phyloP scores from a whole-genome alignment of 2,888 invertebrate genomes.

The Anarsia innoxiella region DNA sequence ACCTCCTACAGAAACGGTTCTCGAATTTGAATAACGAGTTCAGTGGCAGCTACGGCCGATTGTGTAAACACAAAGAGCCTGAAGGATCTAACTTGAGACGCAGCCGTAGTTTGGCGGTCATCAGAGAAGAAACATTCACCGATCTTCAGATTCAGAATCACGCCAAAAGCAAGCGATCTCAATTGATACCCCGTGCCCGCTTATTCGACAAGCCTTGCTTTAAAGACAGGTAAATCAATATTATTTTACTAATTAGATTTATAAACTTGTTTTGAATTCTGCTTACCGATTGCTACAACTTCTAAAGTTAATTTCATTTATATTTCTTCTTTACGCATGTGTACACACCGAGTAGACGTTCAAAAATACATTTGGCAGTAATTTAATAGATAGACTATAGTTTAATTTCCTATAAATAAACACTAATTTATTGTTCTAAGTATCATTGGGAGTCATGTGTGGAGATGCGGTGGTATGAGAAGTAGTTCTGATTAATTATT shows the following conservation, averaged over 20 bases:
- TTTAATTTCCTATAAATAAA: no score
- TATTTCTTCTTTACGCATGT: no score
- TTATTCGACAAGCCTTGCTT: constrained; percentile 84
- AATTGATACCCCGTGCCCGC: constrained; percentile 87
- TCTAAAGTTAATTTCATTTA: background rate
- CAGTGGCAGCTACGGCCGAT: constrained; percentile 63
- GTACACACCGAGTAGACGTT: no score
- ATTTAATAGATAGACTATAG: no score
- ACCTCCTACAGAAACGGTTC: constrained; percentile 59
- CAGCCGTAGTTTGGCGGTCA: constrained; percentile 84
- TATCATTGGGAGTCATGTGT: no score
- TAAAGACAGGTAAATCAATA: constrained; percentile 78
- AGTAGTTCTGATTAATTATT: background rate
- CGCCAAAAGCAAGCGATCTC: constrained; percentile 80
- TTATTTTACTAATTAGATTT: background rate
- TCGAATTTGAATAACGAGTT: constrained; percentile 66
- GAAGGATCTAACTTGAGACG: constrained; percentile 76
- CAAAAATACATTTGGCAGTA: no score
- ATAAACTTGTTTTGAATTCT: background rate
- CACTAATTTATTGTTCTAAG: no score
- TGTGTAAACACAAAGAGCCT: constrained; percentile 66
- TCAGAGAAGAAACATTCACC: constrained; percentile 84
- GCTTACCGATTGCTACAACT: background rate
- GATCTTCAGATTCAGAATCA: constrained; percentile 79
- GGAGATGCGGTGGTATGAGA: no score